A percentile compares a stretch with the other conserved stretches of the same genome.
These are phyloP conservation scores for Aptenodytes forsteri DNA, from an alignment of 2,113 vertebrate species.

Conservation along the genomic window DNA sequence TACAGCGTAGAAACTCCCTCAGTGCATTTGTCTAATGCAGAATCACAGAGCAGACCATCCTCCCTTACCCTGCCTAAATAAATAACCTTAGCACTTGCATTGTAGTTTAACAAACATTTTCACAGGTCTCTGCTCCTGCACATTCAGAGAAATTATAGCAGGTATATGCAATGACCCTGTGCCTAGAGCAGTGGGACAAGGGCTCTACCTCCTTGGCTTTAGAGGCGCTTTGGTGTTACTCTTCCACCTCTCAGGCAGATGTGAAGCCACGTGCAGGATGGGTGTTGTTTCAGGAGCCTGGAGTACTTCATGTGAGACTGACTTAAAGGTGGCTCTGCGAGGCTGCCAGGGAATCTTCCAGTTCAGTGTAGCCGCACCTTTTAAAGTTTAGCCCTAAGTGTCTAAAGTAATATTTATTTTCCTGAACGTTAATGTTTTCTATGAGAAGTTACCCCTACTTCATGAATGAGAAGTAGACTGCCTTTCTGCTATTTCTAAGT, in stretches of 20 bases:
- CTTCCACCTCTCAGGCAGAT: not conserved
- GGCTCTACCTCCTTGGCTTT: not conserved
- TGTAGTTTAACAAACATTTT: not conserved
- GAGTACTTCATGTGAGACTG: not conserved
- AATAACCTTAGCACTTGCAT: not conserved
- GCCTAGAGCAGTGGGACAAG: not conserved
- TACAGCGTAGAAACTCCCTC: not conserved
- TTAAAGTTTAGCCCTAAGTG: not conserved
- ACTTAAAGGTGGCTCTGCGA: not conserved
- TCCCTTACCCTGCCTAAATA: not conserved
- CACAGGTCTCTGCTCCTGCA: not conserved
- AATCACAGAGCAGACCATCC: not conserved
- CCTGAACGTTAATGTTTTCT: not conserved
- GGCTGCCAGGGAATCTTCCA: not conserved
- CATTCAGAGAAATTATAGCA: not conserved
- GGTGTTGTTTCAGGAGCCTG: not conserved
- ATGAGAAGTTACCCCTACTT: not conserved
- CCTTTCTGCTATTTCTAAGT: not conserved
- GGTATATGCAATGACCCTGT: not conserved
- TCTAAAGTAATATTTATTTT: not conserved
- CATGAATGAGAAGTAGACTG: not conserved
- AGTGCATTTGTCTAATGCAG: not conserved
- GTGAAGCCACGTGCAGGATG: accelerated
- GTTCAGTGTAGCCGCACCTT: not conserved
- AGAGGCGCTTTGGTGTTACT: not conserved